Conservation (phyloP, 1,140 invertebrate species). For the Harpegnathos saltator region DNA sequence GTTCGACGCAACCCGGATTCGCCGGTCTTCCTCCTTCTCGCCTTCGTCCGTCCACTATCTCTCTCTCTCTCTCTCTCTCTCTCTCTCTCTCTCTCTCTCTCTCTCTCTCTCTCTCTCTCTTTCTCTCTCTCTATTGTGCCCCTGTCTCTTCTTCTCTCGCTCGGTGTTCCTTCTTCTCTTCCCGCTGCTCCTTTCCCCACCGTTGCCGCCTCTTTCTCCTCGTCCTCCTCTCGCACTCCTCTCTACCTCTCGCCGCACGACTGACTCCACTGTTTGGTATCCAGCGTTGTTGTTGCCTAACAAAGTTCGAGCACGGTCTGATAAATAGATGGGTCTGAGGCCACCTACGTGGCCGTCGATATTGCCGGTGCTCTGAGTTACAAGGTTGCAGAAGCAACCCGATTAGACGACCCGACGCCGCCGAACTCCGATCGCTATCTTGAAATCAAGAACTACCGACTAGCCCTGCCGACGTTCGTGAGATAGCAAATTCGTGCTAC, state of each 20-base stretch:
- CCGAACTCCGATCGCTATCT: slow-evolving; percentile 44
- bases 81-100: background rate
- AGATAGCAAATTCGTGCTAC: slow-evolving; percentile 34
- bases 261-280: slow-evolving; percentile 29
- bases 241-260: background rate
- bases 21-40: slow-evolving; percentile 1
- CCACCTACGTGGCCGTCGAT: slow-evolving; percentile 2
- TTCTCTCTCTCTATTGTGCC: background rate
- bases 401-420: slow-evolving; percentile 34
- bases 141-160: background rate
- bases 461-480: background rate
- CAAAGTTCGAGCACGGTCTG: slow-evolving; percentile 58
- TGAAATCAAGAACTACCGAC: slow-evolving; percentile 39
- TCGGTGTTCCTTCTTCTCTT: background rate
- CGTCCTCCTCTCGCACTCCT: background rate
- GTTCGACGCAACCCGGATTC: slow-evolving; percentile 14
- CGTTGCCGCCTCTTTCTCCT: too few relatives aligned
- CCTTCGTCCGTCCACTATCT: background rate
- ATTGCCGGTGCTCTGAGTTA: slow-evolving; percentile 57
- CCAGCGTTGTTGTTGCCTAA: slow-evolving; percentile 67
- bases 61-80: background rate
- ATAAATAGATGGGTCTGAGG: slow-evolving; percentile 46
- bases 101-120: slow-evolving; percentile 11
- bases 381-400: slow-evolving; percentile 10
- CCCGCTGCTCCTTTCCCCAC: too few relatives aligned